Evolutionary conservation across 1,140 invertebrate species (phyloP), one percentile per base, ranked within the genome.

Genomic region (Heliconius eleuchia): DNA sequence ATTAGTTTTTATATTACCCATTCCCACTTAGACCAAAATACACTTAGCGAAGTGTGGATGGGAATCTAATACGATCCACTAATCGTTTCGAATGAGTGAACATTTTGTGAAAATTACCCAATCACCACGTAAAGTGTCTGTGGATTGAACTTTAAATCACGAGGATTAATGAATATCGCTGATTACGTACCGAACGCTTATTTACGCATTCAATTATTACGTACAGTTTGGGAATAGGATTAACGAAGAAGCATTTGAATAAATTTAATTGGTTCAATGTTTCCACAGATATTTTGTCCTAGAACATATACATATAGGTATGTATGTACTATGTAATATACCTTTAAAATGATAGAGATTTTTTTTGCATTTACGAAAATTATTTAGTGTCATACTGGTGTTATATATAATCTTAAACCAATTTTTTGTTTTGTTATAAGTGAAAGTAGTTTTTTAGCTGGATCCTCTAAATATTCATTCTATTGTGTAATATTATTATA

Each of bases 111-210:
- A 86, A 87, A 88, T 87, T 87, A 87, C 85, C 84, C 85, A 89
- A 89, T 89, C 87, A 88, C 87, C 87, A 89, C 88, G 87, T 89
- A 89, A 91, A 87, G 86, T 88, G 85, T 80, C 83, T 85, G 82
- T 77, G 73, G 76, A 81, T 76, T 70, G 73, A 81, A 78, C 80
- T 86, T 87, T 85, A 87, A 88, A 85, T 84, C 84, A 85, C 82
- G 80, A 84, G 88, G 87, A 89, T 86, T 87, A 90, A 89, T 86
- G 84, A 88, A 84, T 87, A 86, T 84, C 84, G 80, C 82, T 83
- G 86, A 87, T 87, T 87, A 86, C 80, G 85, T 84, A 86, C 86
- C 85, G 87, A 86, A 89, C 84, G 85, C 80, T 83, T 79, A 85
- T 82, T 85, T 79, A 82, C 81, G 83, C 77, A 77, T 80, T 74